Conservation (phyloP, 2,888 invertebrate genomes). For the Cataglyphis cursor region DNA sequence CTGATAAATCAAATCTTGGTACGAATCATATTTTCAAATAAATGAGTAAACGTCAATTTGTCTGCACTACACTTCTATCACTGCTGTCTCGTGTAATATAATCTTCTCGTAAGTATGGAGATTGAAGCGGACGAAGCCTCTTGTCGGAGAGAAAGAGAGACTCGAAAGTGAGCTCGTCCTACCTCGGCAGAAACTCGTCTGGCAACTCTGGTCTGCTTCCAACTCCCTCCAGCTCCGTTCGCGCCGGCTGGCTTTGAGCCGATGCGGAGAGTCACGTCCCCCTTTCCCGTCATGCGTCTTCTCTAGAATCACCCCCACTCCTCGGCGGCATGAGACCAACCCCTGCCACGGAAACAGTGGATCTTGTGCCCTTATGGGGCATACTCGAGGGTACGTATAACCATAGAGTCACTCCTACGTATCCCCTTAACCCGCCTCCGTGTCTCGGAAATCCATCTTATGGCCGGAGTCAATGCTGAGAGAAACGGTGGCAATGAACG, state of each 20-base stretch:
- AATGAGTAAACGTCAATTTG: background rate
- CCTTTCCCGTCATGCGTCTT: conserved; percentile 63
- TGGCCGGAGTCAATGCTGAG: conserved; percentile 56
- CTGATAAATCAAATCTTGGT: background rate
- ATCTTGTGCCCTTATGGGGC: conserved; percentile 80
- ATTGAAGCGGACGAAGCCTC: background rate
- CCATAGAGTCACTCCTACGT: conserved; percentile 85
- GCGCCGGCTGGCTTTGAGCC: conserved; percentile 73
- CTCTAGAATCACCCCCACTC: conserved; percentile 77
- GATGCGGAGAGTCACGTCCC: conserved; percentile 65
- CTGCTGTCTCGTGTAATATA: conserved; percentile 9
- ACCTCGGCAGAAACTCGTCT: conserved; percentile 85
- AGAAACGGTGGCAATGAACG: conserved; percentile 43
- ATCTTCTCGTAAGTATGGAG: background rate
- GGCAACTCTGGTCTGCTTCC: conserved; percentile 79
- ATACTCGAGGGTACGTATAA: conserved; percentile 67
- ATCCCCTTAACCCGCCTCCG: conserved; percentile 83
- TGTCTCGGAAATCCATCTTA: conserved; percentile 72
- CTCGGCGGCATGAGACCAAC: conserved; percentile 82
- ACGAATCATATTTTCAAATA: background rate
- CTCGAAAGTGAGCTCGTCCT: conserved; percentile 77
- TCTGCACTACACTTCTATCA: conserved; percentile 39
- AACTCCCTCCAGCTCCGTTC: conserved; percentile 79
- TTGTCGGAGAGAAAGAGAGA: conserved; percentile 60
- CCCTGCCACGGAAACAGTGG: conserved; percentile 82